A percentile compares a stretch with the other conserved stretches of the same genome.
phyloP scores from a whole-genome alignment of 2,888 invertebrate genomes.

The Chesias legatella region DNA sequence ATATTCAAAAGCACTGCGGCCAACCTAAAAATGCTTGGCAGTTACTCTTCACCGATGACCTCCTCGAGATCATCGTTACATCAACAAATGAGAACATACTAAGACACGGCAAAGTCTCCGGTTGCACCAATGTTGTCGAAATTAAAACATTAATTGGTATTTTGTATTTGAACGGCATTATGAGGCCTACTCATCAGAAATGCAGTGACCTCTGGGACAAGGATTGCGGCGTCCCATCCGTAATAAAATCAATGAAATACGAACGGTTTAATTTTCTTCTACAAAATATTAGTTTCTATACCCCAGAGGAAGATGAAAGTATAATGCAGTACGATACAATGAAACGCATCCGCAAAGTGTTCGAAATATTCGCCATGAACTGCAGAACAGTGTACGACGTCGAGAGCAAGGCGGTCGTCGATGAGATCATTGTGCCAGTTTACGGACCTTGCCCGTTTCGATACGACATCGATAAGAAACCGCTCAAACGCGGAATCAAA shows the following conservation, averaged over 20 bases:
- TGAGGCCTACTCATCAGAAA: slow-evolving; percentile 63
- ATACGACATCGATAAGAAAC: slow-evolving; percentile 61
- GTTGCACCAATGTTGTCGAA: slow-evolving; percentile 51
- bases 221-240: slow-evolving; percentile 52
- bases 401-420: slow-evolving; percentile 55
- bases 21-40: slow-evolving; percentile 65
- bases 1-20: slow-evolving; percentile 38
- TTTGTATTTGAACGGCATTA: slow-evolving; percentile 66
- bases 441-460: slow-evolving; percentile 70
- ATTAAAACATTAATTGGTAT: slow-evolving; percentile 66
- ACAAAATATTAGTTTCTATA: slow-evolving; percentile 60
- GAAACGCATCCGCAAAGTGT: slow-evolving; percentile 65
- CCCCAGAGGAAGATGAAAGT: slow-evolving; percentile 38
- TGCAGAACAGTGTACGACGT: slow-evolving; percentile 60
- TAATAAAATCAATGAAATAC: slow-evolving; percentile 57
- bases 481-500: slow-evolving; percentile 61
- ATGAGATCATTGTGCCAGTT: slow-evolving; percentile 67
- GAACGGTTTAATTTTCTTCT: slow-evolving; percentile 64
- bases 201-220: slow-evolving; percentile 62
- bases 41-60: slow-evolving; percentile 60
- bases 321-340: slow-evolving; percentile 57
- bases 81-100: slow-evolving; percentile 63
- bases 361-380: slow-evolving; percentile 70
- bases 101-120: slow-evolving; percentile 35
- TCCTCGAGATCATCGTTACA: slow-evolving; percentile 61